phyloP scores from a whole-genome alignment of 92 coral and sea anemone species.

The Chrysogorgia sp. region DNA sequence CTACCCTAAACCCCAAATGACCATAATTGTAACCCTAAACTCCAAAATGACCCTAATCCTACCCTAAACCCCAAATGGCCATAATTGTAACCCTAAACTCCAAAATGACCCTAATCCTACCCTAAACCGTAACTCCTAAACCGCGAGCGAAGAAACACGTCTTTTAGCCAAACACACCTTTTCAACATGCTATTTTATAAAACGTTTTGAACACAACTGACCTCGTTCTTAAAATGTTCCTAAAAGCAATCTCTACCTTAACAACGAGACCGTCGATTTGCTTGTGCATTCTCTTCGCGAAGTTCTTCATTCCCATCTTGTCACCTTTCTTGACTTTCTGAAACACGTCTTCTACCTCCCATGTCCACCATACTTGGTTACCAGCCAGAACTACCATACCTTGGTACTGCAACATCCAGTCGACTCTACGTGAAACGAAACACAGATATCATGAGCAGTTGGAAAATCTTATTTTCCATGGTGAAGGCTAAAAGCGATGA shows the following conservation, averaged over 20 bases:
- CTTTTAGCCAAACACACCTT: too few relatives aligned
- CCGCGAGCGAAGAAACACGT: too few relatives aligned
- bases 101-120: too few relatives aligned
- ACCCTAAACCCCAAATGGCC: too few relatives aligned
- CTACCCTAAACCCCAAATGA: too few relatives aligned
- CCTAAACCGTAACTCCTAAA: too few relatives aligned
- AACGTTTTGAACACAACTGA: background rate
- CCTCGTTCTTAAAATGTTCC: background rate
- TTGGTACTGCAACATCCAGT: slow-evolving; percentile 92
- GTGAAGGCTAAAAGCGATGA: too few relatives aligned
- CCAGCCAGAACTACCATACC: slow-evolving; percentile 98
- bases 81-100: too few relatives aligned
- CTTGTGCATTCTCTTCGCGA: slow-evolving; percentile 92
- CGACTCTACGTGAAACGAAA: slow-evolving; percentile 57
- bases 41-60: too few relatives aligned
- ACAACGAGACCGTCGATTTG: slow-evolving; percentile 92
- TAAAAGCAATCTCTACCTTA: slow-evolving; percentile 56
- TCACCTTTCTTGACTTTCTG: slow-evolving; percentile 97
- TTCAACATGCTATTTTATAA: background rate
- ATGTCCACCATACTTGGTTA: slow-evolving; percentile 99
- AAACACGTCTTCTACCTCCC: slow-evolving; percentile 99
- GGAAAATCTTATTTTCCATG: too few relatives aligned
- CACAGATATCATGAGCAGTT: too few relatives aligned
- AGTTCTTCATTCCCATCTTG: slow-evolving; percentile 98
- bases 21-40: too few relatives aligned